A percentile compares a stretch with the other conserved stretches of the same genome.
Evolutionary conservation across 2,888 invertebrate genomes (phyloP).

Genomic region (Catonia carolina): DNA sequence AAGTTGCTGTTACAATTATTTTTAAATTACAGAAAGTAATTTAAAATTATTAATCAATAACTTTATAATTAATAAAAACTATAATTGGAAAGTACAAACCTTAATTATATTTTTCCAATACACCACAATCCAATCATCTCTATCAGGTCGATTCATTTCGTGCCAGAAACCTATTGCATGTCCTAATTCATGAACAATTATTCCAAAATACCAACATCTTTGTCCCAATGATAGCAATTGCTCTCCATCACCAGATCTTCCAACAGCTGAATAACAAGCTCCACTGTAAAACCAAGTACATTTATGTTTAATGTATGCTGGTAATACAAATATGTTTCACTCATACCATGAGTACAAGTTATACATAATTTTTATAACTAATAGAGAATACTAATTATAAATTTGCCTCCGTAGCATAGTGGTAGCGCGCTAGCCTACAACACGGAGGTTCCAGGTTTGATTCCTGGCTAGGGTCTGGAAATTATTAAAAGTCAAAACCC

Average conservation of each 20-base stretch:
- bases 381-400: not conserved
- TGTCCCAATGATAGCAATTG: slow-evolving; percentile 46
- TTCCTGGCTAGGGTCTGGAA: too few species aligned
- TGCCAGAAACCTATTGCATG: slow-evolving; percentile 47
- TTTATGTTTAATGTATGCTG: too few species aligned
- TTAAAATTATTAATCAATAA: not conserved
- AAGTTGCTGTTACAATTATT: too few species aligned
- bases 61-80: not conserved
- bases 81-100: too few species aligned
- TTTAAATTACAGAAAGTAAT: too few species aligned
- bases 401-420: too few species aligned
- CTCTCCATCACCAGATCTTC: slow-evolving; percentile 46
- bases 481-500: too few species aligned
- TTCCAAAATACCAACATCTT: slow-evolving; percentile 43
- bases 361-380: not conserved
- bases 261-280: slow-evolving; percentile 39
- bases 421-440: too few species aligned
- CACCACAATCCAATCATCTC: slow-evolving; percentile 43
- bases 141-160: slow-evolving; percentile 45
- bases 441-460: too few species aligned
- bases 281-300: slow-evolving; percentile 29
- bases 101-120: slow-evolving; percentile 41
- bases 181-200: slow-evolving; percentile 46
- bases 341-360: not conserved
- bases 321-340: too few species aligned